Conservation (phyloP, 35 echinoderm and acorn worm genomes). For the Strongylocentrotus purpuratus region DNA sequence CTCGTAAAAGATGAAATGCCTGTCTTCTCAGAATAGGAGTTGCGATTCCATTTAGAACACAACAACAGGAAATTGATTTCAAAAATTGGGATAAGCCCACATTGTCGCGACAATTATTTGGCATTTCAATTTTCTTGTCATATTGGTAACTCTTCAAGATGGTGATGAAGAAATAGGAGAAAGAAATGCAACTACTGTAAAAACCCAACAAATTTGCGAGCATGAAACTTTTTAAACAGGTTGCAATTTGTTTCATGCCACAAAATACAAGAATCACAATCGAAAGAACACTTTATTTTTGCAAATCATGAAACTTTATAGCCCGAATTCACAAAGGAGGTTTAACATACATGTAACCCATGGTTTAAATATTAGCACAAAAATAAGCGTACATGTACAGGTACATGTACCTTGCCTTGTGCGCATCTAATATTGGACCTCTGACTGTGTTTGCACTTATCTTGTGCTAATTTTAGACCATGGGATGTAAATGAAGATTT, state of each 20-base stretch:
- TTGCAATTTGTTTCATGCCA: not conserved
- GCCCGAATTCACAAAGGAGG: no score
- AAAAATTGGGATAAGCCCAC: not conserved
- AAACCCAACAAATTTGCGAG: no score
- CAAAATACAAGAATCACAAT: not conserved
- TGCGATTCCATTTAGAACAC: not conserved
- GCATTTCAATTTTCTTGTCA: not conserved
- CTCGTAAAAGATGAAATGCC: not conserved
- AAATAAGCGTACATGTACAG: no score
- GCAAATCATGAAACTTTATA: no score
- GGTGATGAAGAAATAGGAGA: not conserved
- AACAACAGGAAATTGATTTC: not conserved
- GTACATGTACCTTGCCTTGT: no score
- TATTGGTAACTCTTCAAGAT: not conserved
- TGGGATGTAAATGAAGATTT: no score
- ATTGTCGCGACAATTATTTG: not conserved
- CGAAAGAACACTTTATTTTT: not conserved
- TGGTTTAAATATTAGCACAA: no score
- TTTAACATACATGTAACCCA: no score
- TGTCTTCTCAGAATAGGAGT: not conserved
- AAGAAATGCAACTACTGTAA: not conserved
- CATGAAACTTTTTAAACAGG: no score
- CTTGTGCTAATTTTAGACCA: no score
- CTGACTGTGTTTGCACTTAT: no score
- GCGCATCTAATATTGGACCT: no score